Evolutionary conservation across 2,888 invertebrate genomes (phyloP), one percentile per base, ranked within the genome.

Genomic region (Dolichopus griseipennis): DNA sequence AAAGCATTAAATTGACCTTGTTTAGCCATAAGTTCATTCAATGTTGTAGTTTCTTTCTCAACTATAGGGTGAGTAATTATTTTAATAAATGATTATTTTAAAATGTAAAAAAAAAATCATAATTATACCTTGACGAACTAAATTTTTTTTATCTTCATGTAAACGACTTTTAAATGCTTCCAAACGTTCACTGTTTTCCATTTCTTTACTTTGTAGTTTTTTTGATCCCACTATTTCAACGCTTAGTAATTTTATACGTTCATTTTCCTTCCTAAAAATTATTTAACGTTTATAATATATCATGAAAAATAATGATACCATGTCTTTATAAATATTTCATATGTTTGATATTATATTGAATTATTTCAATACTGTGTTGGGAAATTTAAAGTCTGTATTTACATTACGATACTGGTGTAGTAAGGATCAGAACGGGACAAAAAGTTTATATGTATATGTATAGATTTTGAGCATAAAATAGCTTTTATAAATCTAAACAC

Each of bases 191-290:
- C 90, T 88, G 18, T 83, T 83, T 68, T 85, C 84, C 84, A 90
- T 87, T 78, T 90, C 90, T 70, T 87, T 86, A 68, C 81, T 79
- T 3, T 84, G 83, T 63, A 87, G 83, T 73, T 89, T 90, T 76
- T 88, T 90, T 0, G 88, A 83, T 68, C 88, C 86, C 65, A 88
- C 88, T 66, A 89, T 83, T 75, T 88, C 88, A 66, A 83, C 80
- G 6, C 84, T 74, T 68, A 87, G 76, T 0, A 85, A 83, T 68
- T 84, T 83, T 52, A 86, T 85, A 64, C 84, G 83, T 68, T 87
- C 86, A 72, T 85, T 84, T 69, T 87, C 79, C 66, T 82, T 81
- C 68, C 90, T 90, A 69, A 41, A 76, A 79, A 68, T 73, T n/a
- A n/a, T n/a, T n/a, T n/a, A n/a, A n/a, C n/a, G n/a, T n/a, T n/a